Evolutionary conservation across 35 echinoderm and acorn worm species (phyloP).

Genomic region (Holothuria glaberrima): DNA sequence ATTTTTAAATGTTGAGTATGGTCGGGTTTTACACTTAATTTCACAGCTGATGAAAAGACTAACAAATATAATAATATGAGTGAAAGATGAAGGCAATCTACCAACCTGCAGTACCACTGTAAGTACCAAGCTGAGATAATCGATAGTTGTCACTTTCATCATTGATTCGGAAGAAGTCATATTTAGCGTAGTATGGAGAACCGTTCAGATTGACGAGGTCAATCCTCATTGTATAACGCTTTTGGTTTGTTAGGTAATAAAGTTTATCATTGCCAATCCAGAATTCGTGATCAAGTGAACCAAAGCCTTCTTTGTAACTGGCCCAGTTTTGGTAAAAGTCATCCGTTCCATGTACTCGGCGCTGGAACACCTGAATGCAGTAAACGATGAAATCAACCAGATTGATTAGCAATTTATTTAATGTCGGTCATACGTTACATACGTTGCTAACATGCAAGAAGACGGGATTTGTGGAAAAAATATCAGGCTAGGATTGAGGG

Average conservation of each 20-base stretch:
- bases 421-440: no score
- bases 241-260: background rate
- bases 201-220: background rate
- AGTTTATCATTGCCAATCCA: background rate
- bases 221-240: background rate
- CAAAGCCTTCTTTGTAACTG: conserved; percentile 8
- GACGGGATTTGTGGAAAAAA: no score
- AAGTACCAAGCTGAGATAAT: background rate
- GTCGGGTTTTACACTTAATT: no score
- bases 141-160: background rate
- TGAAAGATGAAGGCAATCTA: background rate
- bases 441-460: no score
- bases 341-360: background rate
- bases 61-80: no score
- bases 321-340: background rate
- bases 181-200: background rate
- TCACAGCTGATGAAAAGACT: no score
- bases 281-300: background rate
- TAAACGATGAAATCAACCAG: no score
- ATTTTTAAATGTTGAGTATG: no score
- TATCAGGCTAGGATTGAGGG: no score
- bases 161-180: background rate
- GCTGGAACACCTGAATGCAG: background rate
- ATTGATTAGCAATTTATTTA: no score
- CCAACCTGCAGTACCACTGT: background rate